phyloP scores from a whole-genome alignment of 2,113 vertebrate genomes.

The Columba janthina region DNA sequence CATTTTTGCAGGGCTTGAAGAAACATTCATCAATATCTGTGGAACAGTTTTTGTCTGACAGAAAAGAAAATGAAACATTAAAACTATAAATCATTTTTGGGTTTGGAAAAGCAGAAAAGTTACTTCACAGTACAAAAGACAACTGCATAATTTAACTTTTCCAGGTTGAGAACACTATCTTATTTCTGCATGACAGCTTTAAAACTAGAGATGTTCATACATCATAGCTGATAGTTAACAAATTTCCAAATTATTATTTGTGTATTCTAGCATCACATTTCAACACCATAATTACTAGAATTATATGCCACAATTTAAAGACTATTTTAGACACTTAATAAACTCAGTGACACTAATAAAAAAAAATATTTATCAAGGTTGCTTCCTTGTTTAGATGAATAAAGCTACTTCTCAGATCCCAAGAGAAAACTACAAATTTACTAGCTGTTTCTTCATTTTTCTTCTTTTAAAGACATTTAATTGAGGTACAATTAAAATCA shows the following conservation, averaged over 20 bases:
- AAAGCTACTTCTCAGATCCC: background rate
- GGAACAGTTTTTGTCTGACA: slow-evolving; percentile 82
- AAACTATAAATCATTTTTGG: slow-evolving; percentile 67
- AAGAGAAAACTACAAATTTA: background rate
- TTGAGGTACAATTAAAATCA: background rate
- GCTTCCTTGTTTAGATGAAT: background rate
- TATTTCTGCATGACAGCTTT: slow-evolving; percentile 45
- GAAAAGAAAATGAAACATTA: slow-evolving; percentile 70
- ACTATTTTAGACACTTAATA: background rate
- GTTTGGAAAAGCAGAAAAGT: slow-evolving; percentile 59
- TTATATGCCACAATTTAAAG: background rate
- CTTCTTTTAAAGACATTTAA: background rate
- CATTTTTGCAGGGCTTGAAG: slow-evolving; percentile 75
- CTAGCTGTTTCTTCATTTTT: background rate
- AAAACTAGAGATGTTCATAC: slow-evolving; percentile 18
- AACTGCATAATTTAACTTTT: slow-evolving; percentile 62
- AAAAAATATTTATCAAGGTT: background rate
- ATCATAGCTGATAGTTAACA: slow-evolving; percentile 22
- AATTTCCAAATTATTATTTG: background rate
- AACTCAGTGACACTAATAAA: background rate
- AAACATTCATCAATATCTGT: slow-evolving; percentile 71
- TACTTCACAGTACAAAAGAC: slow-evolving; percentile 55
- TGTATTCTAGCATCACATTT: background rate
- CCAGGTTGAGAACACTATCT: slow-evolving; percentile 24
- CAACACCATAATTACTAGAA: background rate